These are phyloP conservation scores for Pleuronectes platessa DNA, from an alignment of 2,113 vertebrate species.

Conservation along the genomic window DNA sequence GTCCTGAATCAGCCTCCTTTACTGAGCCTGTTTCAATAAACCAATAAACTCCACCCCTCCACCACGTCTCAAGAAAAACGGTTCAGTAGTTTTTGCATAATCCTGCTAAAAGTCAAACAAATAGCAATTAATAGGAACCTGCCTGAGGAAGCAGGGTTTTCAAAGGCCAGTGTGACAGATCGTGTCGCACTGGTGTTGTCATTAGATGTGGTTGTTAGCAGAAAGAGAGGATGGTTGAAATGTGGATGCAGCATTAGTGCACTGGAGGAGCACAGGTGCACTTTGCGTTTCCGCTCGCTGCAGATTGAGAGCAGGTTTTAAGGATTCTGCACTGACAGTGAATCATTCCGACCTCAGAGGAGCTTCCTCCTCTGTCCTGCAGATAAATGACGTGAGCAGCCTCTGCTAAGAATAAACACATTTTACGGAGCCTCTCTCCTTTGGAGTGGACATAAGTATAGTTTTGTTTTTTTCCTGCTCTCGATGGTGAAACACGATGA, in stretches of 20 bases:
- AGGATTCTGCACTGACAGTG: background rate
- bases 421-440: background rate
- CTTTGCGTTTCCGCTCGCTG: background rate
- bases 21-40: too few relatives aligned
- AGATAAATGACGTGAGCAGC: too few relatives aligned
- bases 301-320: background rate
- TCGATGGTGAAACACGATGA: background rate
- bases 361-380: background rate
- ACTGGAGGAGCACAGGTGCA: background rate
- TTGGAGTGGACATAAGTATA: background rate
- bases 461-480: background rate
- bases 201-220: background rate
- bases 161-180: background rate
- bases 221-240: background rate
- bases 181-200: background rate
- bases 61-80: too few relatives aligned
- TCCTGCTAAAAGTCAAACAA: background rate
- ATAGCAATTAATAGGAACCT: background rate
- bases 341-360: background rate
- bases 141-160: background rate
- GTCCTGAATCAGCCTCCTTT: too few relatives aligned
- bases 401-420: too few relatives aligned
- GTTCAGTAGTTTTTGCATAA: too few relatives aligned
- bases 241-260: too few relatives aligned
- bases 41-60: too few relatives aligned